Conservation (phyloP, 2,888 invertebrate species). For the Neoscelio sp. region DNA sequence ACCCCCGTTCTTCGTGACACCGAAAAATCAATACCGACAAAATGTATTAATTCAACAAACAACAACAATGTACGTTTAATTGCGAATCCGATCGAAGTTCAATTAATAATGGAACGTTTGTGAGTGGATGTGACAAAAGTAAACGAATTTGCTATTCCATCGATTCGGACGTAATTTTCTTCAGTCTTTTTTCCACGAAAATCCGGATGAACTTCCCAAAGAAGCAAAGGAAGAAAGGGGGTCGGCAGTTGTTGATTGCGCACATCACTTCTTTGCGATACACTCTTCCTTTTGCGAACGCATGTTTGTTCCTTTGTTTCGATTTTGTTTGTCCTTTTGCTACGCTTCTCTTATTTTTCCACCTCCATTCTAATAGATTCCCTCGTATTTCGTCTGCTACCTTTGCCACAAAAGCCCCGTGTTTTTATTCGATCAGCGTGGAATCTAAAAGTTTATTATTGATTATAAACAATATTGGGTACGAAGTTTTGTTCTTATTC, state of each 20-base stretch:
- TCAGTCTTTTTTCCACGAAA: constrained; percentile 38
- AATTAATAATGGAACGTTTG: constrained; percentile 35
- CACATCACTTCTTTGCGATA: constrained; percentile 43
- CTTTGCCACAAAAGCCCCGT: constrained; percentile 36
- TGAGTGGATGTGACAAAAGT: constrained; percentile 30
- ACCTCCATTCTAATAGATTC: constrained; percentile 46
- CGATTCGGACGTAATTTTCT: constrained; percentile 1
- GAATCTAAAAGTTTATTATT: constrained; percentile 43
- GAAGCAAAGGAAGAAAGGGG: neutral
- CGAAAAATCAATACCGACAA: neutral
- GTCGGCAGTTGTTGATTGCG: constrained; percentile 51
- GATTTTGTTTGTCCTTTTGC: constrained; percentile 39
- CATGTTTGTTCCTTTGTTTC: constrained; percentile 63
- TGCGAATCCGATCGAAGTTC: constrained; percentile 15
- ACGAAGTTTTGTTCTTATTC: no score
- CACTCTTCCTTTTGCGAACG: constrained; percentile 45
- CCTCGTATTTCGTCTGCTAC: constrained; percentile 33
- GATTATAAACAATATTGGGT: no score
- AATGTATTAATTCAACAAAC: no score
- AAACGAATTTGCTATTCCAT: constrained; percentile 32
- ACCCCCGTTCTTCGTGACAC: neutral
- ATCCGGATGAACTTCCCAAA: constrained; percentile 37
- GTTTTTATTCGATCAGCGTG: constrained; percentile 49
- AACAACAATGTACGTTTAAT: constrained; percentile 5
- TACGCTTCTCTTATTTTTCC: constrained; percentile 38